Evolutionary conservation across 2,888 invertebrate species (phyloP).

Genomic region (Polymixis flavicincta): DNA sequence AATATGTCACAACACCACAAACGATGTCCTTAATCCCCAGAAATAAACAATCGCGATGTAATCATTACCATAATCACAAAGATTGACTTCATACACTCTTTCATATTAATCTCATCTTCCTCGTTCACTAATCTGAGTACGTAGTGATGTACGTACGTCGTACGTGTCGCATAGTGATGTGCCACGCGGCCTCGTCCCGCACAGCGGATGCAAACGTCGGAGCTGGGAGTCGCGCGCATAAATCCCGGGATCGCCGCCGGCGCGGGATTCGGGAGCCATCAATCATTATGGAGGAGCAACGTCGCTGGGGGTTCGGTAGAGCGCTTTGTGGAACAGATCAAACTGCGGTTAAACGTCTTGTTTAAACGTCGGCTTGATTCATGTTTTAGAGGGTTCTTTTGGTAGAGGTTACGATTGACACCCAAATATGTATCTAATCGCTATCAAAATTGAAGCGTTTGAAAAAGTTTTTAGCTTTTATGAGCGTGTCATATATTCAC

Average conservation of each 20-base stretch:
- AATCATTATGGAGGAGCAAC: constrained; percentile 84
- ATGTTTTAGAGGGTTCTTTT: constrained; percentile 34
- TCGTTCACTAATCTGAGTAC: constrained; percentile 45
- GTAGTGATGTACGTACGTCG: constrained; percentile 51
- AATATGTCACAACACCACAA: not conserved
- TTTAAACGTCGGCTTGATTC: constrained; percentile 34
- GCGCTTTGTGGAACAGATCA: constrained; percentile 59
- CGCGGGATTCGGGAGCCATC: constrained; percentile 88
- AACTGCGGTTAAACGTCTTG: constrained; percentile 61
- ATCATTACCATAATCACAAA: not conserved
- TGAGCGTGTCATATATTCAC: too few species aligned
- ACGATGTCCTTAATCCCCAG: not conserved
- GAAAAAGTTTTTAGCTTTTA: not conserved
- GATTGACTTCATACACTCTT: not conserved
- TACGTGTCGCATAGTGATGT: constrained; percentile 58
- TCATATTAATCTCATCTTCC: constrained; percentile 20
- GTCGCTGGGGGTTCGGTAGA: constrained; percentile 79
- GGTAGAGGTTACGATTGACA: constrained; percentile 8
- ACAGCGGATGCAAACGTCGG: constrained; percentile 83
- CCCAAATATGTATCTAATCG: constrained; percentile 13
- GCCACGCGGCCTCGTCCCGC: constrained; percentile 62
- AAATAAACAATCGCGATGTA: not conserved
- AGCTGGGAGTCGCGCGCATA: constrained; percentile 83
- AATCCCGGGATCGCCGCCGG: constrained; percentile 87
- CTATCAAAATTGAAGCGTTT: not conserved